A percentile compares a stretch with the other conserved stretches of the same genome.
phyloP scores from a whole-genome alignment of 1,140 invertebrate species.

The Drosophila ogumai region DNA sequence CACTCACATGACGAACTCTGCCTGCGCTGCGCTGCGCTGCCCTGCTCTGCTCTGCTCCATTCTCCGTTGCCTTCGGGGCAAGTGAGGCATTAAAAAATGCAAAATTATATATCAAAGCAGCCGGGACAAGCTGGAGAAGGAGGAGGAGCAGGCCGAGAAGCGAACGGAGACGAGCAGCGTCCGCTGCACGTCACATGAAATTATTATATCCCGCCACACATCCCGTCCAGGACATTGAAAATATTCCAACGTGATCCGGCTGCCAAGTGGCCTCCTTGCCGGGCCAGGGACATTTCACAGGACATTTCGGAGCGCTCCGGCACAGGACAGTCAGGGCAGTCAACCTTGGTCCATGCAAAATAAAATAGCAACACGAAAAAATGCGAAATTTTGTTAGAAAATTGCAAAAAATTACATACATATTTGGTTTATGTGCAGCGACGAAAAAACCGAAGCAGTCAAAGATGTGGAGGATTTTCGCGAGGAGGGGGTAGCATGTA shows the following conservation, averaged over 20 bases:
- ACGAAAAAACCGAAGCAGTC: constrained; percentile 10
- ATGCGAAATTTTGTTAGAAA: constrained; percentile 79
- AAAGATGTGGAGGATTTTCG: constrained; percentile 32
- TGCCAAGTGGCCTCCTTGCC: constrained; percentile 59
- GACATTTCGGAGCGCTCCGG: constrained; percentile 16
- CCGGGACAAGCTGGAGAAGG: constrained; percentile 40
- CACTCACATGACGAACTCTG: constrained; percentile 52
- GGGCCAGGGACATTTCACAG: constrained; percentile 25
- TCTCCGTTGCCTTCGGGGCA: constrained; percentile 57
- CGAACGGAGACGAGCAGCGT: constrained; percentile 31
- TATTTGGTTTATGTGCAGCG: constrained; percentile 70
- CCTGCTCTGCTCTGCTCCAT: not conserved
- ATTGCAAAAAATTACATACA: constrained; percentile 81
- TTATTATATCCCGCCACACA: constrained; percentile 74
- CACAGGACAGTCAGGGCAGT: constrained; percentile 18
- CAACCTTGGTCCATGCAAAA: constrained; percentile 63
- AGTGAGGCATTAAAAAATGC: constrained; percentile 81
- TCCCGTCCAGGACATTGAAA: constrained; percentile 64
- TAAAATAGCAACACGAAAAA: constrained; percentile 75
- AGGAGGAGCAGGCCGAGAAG: not conserved
- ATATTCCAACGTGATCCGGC: constrained; percentile 76
- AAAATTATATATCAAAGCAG: constrained; percentile 83
- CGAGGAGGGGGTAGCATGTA: not conserved
- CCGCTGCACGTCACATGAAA: constrained; percentile 76
- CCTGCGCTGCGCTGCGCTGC: not conserved